Base-by-base conservation (phyloP, 1,140 invertebrate species). In the Ephestia elutella region DNA sequence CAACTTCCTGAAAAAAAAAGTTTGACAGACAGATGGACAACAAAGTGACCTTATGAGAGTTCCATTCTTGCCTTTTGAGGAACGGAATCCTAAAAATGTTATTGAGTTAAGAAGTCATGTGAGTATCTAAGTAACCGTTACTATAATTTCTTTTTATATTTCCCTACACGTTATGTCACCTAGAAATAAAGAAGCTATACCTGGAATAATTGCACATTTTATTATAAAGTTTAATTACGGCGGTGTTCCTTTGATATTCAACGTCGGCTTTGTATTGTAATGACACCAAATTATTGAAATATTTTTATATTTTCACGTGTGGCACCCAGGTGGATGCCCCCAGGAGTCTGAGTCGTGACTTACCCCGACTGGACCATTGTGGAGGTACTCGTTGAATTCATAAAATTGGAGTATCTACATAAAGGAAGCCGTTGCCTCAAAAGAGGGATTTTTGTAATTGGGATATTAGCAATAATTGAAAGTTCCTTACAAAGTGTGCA, bases 291-390 rank as follows among this genome's bases (percentile, higher is more conserved):
- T 76, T 74, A 75, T 79, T 73, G 60, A 71, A 80, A 75, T 78
- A 80, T 78, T 78, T 74, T 68, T 62, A 71, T 70, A 80, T 79
- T 77, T 78, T 67, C 60, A 59, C 61, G 62, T 69, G 63, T 65
- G 62, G 72, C 68, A 71, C 80, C 77, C 84, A 87, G 82, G 82
- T 87, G 82, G 74, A 62, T 73, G 75, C 75, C 80, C 71, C 63
- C 70, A 63, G 77, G 73, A 71, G 56, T 28, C 51, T 44, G 51
- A 70, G 74, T 83, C 84, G 82, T 87, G 82, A 87, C 82, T 87
- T 85, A 85, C 79, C 68, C 73, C 54, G 62, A 51, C 65, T 67
- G 54, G 59, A 63, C 71, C 72, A 77, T 84, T 84, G 77, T 82
- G 67, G 74, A 66, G 64, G 73, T 30, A 70, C 67, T 71, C 69